These are phyloP conservation scores for Drosophila nr. perissopoda DNA, from an alignment of 2,888 invertebrate genomes.

Conservation along the genomic window DNA sequence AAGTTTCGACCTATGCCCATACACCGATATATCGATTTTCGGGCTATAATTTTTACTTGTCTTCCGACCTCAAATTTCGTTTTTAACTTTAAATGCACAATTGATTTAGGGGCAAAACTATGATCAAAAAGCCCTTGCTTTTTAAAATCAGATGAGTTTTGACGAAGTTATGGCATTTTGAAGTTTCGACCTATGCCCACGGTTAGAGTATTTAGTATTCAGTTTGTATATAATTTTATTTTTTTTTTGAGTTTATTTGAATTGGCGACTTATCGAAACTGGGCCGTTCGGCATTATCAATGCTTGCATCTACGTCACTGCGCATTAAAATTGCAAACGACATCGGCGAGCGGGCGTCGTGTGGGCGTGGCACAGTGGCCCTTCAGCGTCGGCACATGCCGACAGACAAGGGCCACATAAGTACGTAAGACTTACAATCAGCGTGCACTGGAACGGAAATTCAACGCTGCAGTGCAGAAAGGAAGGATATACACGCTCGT, in stretches of 20 bases:
- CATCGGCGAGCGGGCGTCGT: conserved; percentile 29
- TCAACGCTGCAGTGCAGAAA: conserved; percentile 77
- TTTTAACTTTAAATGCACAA: too few species aligned
- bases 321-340: conserved; percentile 74
- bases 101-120: too few species aligned
- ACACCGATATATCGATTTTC: too few species aligned
- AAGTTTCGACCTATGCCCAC: too few species aligned
- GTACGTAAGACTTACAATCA: conserved; percentile 77
- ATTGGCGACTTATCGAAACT: conserved; percentile 58
- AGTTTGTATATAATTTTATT: conserved; percentile 3
- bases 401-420: conserved; percentile 48
- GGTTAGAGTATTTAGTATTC: conserved; percentile 27
- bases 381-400: conserved; percentile 45
- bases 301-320: conserved; percentile 70
- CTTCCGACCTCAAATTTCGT: too few species aligned
- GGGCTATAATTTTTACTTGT: too few species aligned
- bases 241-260: conserved; percentile 52
- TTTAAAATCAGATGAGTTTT: too few species aligned
- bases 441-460: conserved; percentile 77
- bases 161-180: too few species aligned
- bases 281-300: conserved; percentile 60
- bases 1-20: too few species aligned
- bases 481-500: conserved; percentile 72
- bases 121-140: too few species aligned
- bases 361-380: conserved; percentile 10